phyloP scores from a whole-genome alignment of 2,888 invertebrate genomes.

The Gortyna flavago region DNA sequence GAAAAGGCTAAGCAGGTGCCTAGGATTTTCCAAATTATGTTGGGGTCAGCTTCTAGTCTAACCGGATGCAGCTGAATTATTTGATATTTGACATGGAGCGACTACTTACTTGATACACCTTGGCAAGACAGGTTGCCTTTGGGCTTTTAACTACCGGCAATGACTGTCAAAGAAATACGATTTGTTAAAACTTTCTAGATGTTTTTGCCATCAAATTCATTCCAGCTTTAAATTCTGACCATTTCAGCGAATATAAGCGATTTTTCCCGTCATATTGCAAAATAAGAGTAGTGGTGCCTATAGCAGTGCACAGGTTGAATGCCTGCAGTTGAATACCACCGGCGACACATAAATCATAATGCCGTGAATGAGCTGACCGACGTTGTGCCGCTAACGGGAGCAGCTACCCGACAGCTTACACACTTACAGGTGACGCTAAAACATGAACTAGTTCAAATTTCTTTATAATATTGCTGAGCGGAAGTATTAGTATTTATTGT shows the following conservation, averaged over 20 bases:
- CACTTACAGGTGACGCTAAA: background rate
- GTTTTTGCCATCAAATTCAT: background rate
- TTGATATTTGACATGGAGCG: background rate
- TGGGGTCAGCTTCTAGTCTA: background rate
- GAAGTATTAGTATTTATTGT: background rate
- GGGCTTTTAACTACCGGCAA: too few species aligned
- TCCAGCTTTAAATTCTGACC: background rate
- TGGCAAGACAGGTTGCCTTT: too few species aligned
- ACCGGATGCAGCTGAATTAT: background rate
- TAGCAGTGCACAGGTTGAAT: background rate
- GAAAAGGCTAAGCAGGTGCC: too few species aligned
- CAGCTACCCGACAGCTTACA: background rate
- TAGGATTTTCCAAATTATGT: background rate
- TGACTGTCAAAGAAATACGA: background rate
- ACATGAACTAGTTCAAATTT: background rate
- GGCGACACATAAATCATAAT: constrained; percentile 2
- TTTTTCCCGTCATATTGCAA: background rate
- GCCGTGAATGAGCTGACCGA: constrained; percentile 34
- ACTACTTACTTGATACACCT: background rate
- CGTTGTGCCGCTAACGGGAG: constrained; percentile 10
- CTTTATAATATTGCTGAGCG: too few species aligned
- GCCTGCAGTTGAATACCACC: background rate
- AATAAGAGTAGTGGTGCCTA: background rate
- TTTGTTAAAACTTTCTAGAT: background rate
- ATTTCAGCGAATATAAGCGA: background rate